Evolutionary conservation across 2,113 vertebrate genomes (phyloP).

Genomic region (Benitochromis conjunctus): DNA sequence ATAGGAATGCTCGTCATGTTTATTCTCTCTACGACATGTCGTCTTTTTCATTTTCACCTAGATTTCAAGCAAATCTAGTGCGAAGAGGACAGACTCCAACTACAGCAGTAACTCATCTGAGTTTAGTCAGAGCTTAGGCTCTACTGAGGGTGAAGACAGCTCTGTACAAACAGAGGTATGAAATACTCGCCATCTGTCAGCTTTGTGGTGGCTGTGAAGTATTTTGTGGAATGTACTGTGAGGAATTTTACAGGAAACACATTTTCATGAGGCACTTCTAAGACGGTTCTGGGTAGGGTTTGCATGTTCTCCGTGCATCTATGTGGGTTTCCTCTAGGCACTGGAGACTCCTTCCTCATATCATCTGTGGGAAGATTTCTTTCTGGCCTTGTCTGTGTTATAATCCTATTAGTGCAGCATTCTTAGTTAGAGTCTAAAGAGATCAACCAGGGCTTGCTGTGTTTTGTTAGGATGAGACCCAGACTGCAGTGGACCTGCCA

Average conservation of each 20-base stretch:
- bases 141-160: conserved; percentile 80
- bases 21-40: not conserved
- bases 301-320: not conserved
- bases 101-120: conserved; percentile 89
- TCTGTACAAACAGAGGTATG: conserved; percentile 77
- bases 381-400: not conserved
- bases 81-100: conserved; percentile 84
- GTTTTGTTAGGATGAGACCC: conserved; percentile 77
- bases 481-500: conserved; percentile 82
- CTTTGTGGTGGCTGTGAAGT: not conserved
- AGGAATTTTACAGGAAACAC: not conserved
- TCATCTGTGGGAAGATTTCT: not conserved
- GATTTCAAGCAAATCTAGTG: conserved; percentile 78
- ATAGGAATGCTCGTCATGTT: not conserved
- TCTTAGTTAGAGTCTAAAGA: not conserved
- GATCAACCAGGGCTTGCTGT: not conserved
- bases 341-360: not conserved
- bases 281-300: not conserved
- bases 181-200: not conserved
- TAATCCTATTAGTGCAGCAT: conserved; percentile 38
- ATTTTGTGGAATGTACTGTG: not conserved
- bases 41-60: conserved; percentile 35
- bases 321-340: not conserved
- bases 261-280: not conserved
- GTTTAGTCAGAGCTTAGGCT: conserved; percentile 82